Percentiles rank a stretch among this genome's conserved stretches.
These are phyloP conservation scores for Scaptomyza hsui DNA, from an alignment of 1,140 invertebrate genomes.

Conservation along the genomic window DNA sequence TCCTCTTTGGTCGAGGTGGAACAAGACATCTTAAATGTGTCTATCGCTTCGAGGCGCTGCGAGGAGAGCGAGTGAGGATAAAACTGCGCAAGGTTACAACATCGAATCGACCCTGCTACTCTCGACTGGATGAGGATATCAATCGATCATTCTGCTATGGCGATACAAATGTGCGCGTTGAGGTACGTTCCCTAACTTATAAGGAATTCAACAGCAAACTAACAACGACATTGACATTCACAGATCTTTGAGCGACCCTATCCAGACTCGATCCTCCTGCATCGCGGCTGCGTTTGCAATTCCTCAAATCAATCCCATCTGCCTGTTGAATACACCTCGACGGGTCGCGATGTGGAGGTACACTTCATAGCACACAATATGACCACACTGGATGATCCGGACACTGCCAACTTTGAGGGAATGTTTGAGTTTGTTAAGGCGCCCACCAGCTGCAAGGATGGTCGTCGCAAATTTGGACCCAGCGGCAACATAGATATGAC, in stretches of 20 bases:
- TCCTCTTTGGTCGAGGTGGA: constrained; percentile 93
- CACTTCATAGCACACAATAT: constrained; percentile 92
- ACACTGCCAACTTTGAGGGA: constrained; percentile 92
- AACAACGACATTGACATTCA: no score
- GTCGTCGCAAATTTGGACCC: constrained; percentile 88
- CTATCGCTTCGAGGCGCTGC: constrained; percentile 92
- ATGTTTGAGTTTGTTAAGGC: constrained; percentile 91
- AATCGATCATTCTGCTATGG: constrained; percentile 89
- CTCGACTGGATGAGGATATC: constrained; percentile 87
- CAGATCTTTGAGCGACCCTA: constrained; percentile 90
- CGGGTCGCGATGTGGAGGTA: constrained; percentile 90
- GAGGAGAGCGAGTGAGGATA: constrained; percentile 90
- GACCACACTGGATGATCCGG: constrained; percentile 92
- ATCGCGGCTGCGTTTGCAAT: constrained; percentile 88
- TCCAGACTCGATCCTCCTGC: constrained; percentile 86
- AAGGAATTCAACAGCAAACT: no score
- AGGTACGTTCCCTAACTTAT: constrained; percentile 45
- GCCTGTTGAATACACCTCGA: constrained; percentile 91
- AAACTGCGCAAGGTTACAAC: constrained; percentile 88
- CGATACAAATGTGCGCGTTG: constrained; percentile 83
- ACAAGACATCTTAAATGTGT: constrained; percentile 92
- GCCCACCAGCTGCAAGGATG: constrained; percentile 86
- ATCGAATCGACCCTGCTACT: constrained; percentile 87
- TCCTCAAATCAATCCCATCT: constrained; percentile 81
- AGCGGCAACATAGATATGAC: constrained; percentile 90